These are phyloP conservation scores for Morus bassanus DNA, from an alignment of 2,797 vertebrate species.

Conservation along the genomic window DNA sequence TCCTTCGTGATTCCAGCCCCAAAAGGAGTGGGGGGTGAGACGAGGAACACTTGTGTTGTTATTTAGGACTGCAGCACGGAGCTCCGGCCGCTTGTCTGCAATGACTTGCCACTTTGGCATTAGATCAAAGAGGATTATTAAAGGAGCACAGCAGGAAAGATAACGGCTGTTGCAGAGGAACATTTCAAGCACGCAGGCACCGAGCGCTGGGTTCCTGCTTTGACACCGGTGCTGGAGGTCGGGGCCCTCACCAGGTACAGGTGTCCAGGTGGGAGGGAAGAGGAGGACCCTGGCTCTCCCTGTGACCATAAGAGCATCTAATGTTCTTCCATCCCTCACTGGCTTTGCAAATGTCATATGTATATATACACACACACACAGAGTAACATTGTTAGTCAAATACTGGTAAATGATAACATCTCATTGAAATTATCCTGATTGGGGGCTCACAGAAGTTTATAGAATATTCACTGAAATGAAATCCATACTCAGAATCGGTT, in stretches of 20 bases:
- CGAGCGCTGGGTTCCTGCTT: neutral
- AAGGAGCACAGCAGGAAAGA: neutral
- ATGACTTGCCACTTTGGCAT: neutral
- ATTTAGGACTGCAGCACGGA: neutral
- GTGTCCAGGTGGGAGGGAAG: neutral
- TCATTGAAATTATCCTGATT: neutral
- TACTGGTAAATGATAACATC: neutral
- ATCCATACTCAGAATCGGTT: neutral
- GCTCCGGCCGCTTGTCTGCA: neutral
- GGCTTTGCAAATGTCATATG: neutral
- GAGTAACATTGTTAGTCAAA: neutral
- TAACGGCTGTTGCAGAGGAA: neutral
- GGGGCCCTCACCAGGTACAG: fast-evolving
- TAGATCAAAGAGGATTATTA: neutral
- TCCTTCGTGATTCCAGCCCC: fast-evolving
- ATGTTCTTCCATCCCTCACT: neutral
- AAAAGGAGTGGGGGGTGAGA: neutral
- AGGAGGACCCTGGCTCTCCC: neutral
- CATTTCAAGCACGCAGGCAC: neutral
- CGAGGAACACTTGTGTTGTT: fast-evolving
- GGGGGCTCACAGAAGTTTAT: neutral
- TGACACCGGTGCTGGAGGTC: fast-evolving
- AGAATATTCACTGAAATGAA: neutral
- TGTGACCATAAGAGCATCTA: neutral
- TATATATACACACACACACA: no score